Evolutionary conservation across 2,888 invertebrate genomes (phyloP), one percentile per base, ranked within the genome.

Genomic region (Euplexia lucipara): DNA sequence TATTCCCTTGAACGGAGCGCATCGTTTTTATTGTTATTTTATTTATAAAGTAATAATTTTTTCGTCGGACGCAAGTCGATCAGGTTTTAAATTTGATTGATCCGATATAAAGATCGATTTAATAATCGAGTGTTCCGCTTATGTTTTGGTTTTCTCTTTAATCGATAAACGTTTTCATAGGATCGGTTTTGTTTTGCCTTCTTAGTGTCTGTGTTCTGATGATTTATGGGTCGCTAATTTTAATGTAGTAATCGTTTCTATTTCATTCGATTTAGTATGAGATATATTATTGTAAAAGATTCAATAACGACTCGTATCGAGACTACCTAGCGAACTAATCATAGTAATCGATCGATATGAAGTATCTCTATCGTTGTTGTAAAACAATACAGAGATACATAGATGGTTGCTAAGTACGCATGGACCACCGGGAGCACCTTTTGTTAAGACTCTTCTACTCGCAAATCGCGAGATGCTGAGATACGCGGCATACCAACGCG

Each of bases 21-120:
- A 92, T 94, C 95, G 87, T 90, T 95, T 95, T 95, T 95, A 95
- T 95, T 95, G 95, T 94, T 95, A 95, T 95, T 95, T 95, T 95
- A 95, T 95, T 95, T 95, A 95, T 95, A 95, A 95, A 94, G 93
- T 95, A 92, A 93, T 94, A 94, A 93, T 94, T 94, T 94, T 92
- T 92, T 92, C 91, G 88, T 90, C 90, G 90, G 88, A 87, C 91
- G 90, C 90, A 91, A 92, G 88, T 92, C 91, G 91, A 95, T 94
- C 93, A 92, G 89, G 92, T 92, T 94, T 94, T 91, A 92, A 95
- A 94, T 94, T 94, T 95, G 95, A 95, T 95, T 95, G 93, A 95
- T 95, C 94, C 93, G 94, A 95, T 94, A 93, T 92, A 91, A 94
- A 93, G 91, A 94, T 94, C 94, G 92, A 93, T 93, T 95, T 94